Evolutionary conservation across 2,797 vertebrate species (phyloP), one percentile per base, ranked within the genome.

Genomic region (Galagoides demidoff): DNA sequence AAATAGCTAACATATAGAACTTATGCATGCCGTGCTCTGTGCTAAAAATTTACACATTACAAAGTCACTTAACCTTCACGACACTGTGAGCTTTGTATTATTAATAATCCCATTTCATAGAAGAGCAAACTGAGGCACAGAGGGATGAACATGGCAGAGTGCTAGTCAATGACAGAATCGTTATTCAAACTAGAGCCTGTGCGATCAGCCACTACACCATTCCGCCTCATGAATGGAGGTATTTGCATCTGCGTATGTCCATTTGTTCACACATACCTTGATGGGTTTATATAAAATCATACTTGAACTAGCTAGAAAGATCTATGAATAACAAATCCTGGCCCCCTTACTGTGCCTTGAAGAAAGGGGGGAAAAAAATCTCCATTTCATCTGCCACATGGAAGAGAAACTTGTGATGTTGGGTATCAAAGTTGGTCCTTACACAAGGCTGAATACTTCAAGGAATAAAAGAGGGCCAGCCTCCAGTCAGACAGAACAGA

Each of bases 341-440:
- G 78, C 85, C 74, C 79, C n/a, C 95, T 96, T 16, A 39, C 64
- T 92, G 92, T 89, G 85, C 89, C 93, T 95, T 93, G 81, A 96
- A 96, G 92, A 93, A 95, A 77, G 43, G 61, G 52, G 57, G 7
- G 25, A 4, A 29, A 76, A 90, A 85, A 45, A 37, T 66, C 83
- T 91, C 74, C 78, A 89, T 95, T 97, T 97, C 92, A 94, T 95
- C 91, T 89, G 90, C 79, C 2, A 0, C 71, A 17, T 82, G 52
- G 92, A 92, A 68, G 74, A 94, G 73, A 90, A 79, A 1, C 64
- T 94, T 96, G 90, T 95, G 96, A 98, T 95, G 93, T 66, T 83
- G 57, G 45, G 95, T 90, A 96, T 96, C 93, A 97, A 95, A 97
- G 96, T 39, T 77, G 76, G 89, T 90, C 85, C 88, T 94, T 86